Base-by-base conservation (phyloP, 2,888 invertebrate genomes). In the Andrena fulva region DNA sequence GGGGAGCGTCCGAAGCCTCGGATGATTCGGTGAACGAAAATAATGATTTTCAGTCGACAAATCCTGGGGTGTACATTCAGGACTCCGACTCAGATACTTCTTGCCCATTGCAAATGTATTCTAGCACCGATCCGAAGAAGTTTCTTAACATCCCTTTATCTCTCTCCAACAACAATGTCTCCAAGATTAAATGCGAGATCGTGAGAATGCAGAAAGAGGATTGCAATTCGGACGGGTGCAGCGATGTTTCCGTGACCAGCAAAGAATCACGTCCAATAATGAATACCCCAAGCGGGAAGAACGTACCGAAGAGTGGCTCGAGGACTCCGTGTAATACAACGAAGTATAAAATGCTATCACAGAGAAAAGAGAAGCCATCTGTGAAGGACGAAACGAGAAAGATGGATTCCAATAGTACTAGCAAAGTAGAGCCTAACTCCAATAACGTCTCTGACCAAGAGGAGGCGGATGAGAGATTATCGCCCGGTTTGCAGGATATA, bases 51-150 rank as follows among this genome's bases (percentile, higher is more conserved):
- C 72, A 85, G 6, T 2, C 62, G 0, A 10, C 62, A 20, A 76
- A 82, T 70, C 64, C 60, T 50, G 50, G 59, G 27, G 73, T 77
- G 2, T 80, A 84, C 56, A 86, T 90, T 66, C 85, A 86, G 12
- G 91, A 92, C 74, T 90, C 89, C 1, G 91, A 92, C 75, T 92
- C 92, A 0, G 85, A 89, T 54, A 68, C 80, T 2, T 85, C 84
- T 16, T 92, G 90, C 75, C 90, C 89, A 2, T 80, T 92, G 60
- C 92, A 92, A 82, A 86, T 86, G 74, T 92, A 92, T 82, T 84
- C 84, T 3, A 89, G 88, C 24, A 85, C 88, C 31, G 85, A 87
- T 82, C 87, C 90, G 20, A 81, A 63, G 16, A 86, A 85, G 59
- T 89, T 85, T 70, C 50, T 87, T 12, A 77, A 84, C 6, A 6